These are phyloP conservation scores for Bathynomus jamesi DNA, from an alignment of 1,140 invertebrate genomes.

Conservation along the genomic window DNA sequence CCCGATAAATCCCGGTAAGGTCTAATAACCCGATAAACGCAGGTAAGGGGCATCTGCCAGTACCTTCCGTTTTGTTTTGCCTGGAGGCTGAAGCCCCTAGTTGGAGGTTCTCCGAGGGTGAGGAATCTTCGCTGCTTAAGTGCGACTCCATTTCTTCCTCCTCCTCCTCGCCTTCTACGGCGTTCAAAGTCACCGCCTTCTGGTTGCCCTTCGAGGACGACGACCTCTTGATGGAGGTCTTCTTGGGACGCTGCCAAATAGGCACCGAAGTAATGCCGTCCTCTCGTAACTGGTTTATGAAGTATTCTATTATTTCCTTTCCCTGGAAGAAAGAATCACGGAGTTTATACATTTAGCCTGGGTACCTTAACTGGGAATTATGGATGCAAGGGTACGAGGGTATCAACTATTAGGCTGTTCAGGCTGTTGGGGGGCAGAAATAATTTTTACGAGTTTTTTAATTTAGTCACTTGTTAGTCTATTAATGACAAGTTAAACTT, in stretches of 20 bases:
- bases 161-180: not conserved
- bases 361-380: too few species aligned
- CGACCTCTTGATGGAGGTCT: not conserved
- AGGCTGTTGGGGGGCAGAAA: too few species aligned
- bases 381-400: too few species aligned
- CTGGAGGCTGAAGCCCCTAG: constrained; percentile 40
- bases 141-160: constrained; percentile 8
- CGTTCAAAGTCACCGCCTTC: not conserved
- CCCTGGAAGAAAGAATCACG: constrained; percentile 53
- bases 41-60: too few species aligned
- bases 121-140: constrained; percentile 18
- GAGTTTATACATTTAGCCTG: too few species aligned
- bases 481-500: too few species aligned
- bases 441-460: too few species aligned
- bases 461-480: too few species aligned
- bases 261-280: constrained; percentile 65
- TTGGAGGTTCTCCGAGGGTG: constrained; percentile 34
- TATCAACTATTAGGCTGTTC: too few species aligned
- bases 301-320: constrained; percentile 92
- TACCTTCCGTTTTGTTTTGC: not conserved
- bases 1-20: too few species aligned
- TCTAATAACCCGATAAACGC: too few species aligned
- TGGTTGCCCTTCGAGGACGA: not conserved
- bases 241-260: constrained; percentile 25
- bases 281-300: constrained; percentile 69